Percentiles rank a stretch among this genome's conserved stretches.
Conservation (phyloP, 2,113 vertebrate genomes). For the Ursus arctos region DNA sequence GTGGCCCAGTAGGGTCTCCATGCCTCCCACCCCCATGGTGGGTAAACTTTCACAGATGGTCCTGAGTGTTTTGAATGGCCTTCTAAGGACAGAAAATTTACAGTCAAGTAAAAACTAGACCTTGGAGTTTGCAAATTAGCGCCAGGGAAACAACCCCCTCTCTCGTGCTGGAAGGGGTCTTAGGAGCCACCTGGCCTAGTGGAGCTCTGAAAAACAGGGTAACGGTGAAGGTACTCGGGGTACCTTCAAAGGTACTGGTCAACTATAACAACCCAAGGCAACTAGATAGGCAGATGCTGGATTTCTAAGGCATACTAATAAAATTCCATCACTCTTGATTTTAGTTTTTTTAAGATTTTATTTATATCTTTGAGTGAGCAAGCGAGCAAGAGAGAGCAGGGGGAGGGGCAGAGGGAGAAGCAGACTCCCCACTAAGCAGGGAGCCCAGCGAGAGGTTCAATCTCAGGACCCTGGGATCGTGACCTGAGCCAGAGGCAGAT, state of each 20-base stretch:
- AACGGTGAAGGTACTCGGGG: not conserved
- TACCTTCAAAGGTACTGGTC: not conserved
- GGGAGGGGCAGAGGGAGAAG: no score
- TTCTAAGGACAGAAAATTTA: constrained; percentile 33
- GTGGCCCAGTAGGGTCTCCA: not conserved
- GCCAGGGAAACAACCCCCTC: not conserved
- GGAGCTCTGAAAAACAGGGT: not conserved
- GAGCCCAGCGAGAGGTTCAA: no score
- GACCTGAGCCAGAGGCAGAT: not conserved
- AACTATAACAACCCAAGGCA: not conserved
- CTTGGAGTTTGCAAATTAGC: constrained; percentile 18
- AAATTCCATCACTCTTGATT: not conserved
- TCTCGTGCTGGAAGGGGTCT: not conserved
- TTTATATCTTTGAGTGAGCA: not conserved
- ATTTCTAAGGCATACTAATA: not conserved
- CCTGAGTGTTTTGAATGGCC: not conserved
- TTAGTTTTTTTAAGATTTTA: not conserved
- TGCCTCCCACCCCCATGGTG: not conserved
- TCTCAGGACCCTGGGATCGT: no score
- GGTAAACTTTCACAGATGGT: constrained; percentile 66
- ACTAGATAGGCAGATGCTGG: not conserved
- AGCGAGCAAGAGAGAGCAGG: not conserved
- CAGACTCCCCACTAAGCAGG: no score
- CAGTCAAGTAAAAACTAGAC: not conserved
- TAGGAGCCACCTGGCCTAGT: not conserved